Evolutionary conservation across 2,888 invertebrate species (phyloP), one percentile per base, ranked within the genome.

Genomic region (Lasioglossum villosulum): DNA sequence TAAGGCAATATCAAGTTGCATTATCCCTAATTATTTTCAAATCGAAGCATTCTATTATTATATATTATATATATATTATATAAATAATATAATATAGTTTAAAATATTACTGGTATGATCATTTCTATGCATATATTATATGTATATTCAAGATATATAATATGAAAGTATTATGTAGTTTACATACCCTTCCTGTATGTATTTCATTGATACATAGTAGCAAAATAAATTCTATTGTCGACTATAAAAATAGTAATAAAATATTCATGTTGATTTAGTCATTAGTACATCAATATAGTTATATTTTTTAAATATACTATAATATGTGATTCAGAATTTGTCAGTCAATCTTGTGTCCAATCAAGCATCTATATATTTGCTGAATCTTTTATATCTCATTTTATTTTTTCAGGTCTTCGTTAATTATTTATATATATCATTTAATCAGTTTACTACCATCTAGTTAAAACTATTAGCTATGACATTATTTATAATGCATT

Each of bases 1-100:
- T 84, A 85, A 84, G 72, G 34, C 73, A 78, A 84, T 80, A 80
- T 77, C 45, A 78, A 70, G 56, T 59, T 73, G 34, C 37, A 77
- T 74, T 71, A 71, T 45, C 45, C 14, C 27, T 81, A 59, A 71
- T 59, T 5, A 30, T 75, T 76, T 68, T 48, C 52, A 14, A 12
- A 56, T 42, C 68, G 66, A 78, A 78, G n/a, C 71, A 72, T 12
- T 79, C 16, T 73, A 48, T 37, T 34, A 73, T 71, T 42, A n/a
- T n/a, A n/a, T n/a, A n/a, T n/a, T n/a, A n/a, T n/a, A n/a, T n/a
- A n/a, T n/a, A n/a, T n/a, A 37, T 37, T 37, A 37, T 37, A 78
- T 75, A 75, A 74, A 59, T 45, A 74, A 82, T 66, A 66, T 76
- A 42, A 27, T 37, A 39, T 16, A 63, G 23, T 72, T 68, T 14